phyloP scores from a whole-genome alignment of 2,797 vertebrate genomes.

The Hyperoplus immaculatus region DNA sequence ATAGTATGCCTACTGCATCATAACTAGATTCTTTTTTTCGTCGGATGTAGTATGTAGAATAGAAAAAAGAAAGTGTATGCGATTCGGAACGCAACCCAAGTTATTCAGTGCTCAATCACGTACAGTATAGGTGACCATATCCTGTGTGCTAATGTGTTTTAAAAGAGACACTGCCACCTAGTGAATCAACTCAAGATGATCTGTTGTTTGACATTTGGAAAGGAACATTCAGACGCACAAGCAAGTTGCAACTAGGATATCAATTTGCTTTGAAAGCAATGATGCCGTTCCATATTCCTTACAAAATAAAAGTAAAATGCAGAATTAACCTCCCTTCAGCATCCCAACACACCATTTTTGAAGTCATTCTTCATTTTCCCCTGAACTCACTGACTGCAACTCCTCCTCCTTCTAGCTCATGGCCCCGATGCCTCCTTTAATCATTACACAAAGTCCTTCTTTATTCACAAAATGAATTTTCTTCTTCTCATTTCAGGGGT shows the following conservation, averaged over 20 bases:
- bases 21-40: too few relatives aligned
- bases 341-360: conserved; percentile 31
- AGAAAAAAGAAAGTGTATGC: too few relatives aligned
- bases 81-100: not conserved
- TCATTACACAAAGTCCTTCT: conserved; percentile 81
- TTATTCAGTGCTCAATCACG: not conserved
- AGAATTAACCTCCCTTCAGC: conserved; percentile 23
- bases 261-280: not conserved
- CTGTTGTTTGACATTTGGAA: conserved; percentile 16
- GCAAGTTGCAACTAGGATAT: not conserved
- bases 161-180: conserved; percentile 72
- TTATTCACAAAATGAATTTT: conserved; percentile 67
- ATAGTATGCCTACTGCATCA: too few relatives aligned
- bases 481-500: conserved; percentile 42
- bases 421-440: conserved; percentile 74
- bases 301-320: conserved; percentile 40
- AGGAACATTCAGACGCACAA: conserved; percentile 1
- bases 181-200: conserved; percentile 53
- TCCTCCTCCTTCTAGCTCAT: conserved; percentile 63
- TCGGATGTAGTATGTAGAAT: too few relatives aligned
- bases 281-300: not conserved
- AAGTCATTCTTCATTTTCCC: conserved; percentile 60
- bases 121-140: not conserved
- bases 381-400: conserved; percentile 69
- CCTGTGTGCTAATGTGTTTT: conserved; percentile 18